phyloP scores from a whole-genome alignment of 2,797 vertebrate genomes.

The Hypotaenidia okinawae region DNA sequence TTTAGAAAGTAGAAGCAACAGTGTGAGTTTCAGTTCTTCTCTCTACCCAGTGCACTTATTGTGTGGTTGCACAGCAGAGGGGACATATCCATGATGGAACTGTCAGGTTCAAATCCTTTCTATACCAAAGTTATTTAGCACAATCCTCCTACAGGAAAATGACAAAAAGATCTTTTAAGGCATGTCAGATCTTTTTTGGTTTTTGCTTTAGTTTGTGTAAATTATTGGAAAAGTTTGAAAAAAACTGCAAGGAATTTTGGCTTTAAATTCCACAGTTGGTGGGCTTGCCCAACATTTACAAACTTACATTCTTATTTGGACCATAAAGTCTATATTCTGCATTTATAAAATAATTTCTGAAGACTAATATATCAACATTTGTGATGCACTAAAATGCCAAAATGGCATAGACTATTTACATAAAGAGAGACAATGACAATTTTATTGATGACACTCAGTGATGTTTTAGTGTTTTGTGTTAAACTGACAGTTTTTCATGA shows the following conservation, averaged over 20 bases:
- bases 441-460: not conserved
- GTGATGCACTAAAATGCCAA: not conserved
- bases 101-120: not conserved
- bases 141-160: not conserved
- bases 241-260: not conserved
- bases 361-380: not conserved
- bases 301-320: not conserved
- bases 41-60: not conserved
- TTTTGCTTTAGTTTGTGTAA: not conserved
- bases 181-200: not conserved
- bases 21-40: not conserved
- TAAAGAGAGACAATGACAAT: not conserved
- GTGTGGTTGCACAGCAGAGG: not conserved
- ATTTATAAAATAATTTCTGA: not conserved
- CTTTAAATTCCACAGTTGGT: not conserved
- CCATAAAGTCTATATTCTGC: not conserved
- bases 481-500: not conserved
- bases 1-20: not conserved
- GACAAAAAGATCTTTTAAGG: not conserved
- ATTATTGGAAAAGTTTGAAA: not conserved
- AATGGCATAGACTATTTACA: not conserved
- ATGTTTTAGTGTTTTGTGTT: not conserved
- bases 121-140: not conserved
- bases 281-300: not conserved
- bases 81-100: not conserved